These are phyloP conservation scores for Polydrusus tereticollis DNA, from an alignment of 2,888 invertebrate species.

Conservation along the genomic window DNA sequence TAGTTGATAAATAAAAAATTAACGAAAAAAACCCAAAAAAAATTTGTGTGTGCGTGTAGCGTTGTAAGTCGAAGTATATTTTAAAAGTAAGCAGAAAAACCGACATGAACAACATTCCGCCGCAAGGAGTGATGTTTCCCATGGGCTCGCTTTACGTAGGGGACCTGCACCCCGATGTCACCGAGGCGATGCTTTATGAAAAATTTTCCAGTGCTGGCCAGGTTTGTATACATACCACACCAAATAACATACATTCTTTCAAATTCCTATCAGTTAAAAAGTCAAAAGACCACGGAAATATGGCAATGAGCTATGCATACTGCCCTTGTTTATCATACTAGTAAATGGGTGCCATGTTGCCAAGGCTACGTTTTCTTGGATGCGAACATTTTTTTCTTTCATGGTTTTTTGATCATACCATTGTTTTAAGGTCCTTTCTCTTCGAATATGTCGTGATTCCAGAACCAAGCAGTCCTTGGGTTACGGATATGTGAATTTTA, in stretches of 20 bases:
- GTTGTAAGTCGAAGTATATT: conserved; percentile 30
- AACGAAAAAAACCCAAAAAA: conserved; percentile 40
- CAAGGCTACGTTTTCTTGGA: background rate
- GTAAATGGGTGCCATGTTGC: background rate
- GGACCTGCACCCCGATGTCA: conserved; percentile 97
- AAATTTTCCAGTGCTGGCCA: conserved; percentile 99
- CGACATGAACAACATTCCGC: conserved; percentile 53
- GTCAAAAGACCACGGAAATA: too few species aligned
- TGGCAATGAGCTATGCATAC: background rate
- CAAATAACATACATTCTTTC: background rate
- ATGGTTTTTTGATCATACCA: too few species aligned
- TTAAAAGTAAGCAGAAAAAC: conserved; percentile 16
- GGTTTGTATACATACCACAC: conserved; percentile 25
- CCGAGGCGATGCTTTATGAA: conserved; percentile 98
- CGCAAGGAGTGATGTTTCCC: conserved; percentile 76
- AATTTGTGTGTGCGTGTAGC: conserved; percentile 38
- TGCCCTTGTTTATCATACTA: background rate
- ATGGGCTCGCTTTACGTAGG: conserved; percentile 99
- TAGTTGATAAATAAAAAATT: conserved; percentile 31
- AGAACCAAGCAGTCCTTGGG: conserved; percentile 97
- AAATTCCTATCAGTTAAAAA: too few species aligned
- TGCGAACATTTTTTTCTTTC: too few species aligned
- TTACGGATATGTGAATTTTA: conserved; percentile 99
- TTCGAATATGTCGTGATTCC: conserved; percentile 98
- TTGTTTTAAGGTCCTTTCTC: conserved; percentile 86